Percentiles rank a stretch among this genome's conserved stretches.
Evolutionary conservation across 2,113 vertebrate genomes (phyloP).

Genomic region (Crotalus tigris): DNA sequence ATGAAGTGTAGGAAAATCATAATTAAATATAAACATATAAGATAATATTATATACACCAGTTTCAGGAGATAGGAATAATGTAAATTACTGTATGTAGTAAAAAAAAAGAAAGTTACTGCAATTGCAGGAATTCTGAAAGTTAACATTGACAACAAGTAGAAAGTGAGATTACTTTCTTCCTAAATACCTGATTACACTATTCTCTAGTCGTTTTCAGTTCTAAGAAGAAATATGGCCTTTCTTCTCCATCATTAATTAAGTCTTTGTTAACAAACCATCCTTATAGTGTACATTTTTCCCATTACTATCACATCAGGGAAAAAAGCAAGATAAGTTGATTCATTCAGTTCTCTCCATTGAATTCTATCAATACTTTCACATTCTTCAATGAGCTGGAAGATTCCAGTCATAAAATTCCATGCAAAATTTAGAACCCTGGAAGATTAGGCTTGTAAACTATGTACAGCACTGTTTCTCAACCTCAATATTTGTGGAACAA

Average conservation of each 20-base stretch:
- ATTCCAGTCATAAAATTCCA: not conserved
- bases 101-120: not conserved
- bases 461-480: not conserved
- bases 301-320: not conserved
- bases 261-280: not conserved
- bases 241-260: not conserved
- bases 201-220: not conserved
- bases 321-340: not conserved
- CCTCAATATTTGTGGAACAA: not conserved
- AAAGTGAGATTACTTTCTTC: not conserved
- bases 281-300: not conserved
- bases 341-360: not conserved
- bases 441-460: not conserved
- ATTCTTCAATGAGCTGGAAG: not conserved
- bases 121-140: constrained; percentile 3
- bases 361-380: not conserved
- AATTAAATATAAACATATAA: constrained; percentile 4
- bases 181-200: not conserved
- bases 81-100: not conserved
- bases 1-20: not conserved
- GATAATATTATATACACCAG: not conserved
- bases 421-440: not conserved
- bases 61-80: not conserved
- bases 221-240: not conserved
- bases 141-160: not conserved